Percentiles rank a stretch among this genome's conserved stretches.
These are phyloP conservation scores for Cuniculus paca DNA, from an alignment of 2,797 vertebrate species.

Conservation along the genomic window DNA sequence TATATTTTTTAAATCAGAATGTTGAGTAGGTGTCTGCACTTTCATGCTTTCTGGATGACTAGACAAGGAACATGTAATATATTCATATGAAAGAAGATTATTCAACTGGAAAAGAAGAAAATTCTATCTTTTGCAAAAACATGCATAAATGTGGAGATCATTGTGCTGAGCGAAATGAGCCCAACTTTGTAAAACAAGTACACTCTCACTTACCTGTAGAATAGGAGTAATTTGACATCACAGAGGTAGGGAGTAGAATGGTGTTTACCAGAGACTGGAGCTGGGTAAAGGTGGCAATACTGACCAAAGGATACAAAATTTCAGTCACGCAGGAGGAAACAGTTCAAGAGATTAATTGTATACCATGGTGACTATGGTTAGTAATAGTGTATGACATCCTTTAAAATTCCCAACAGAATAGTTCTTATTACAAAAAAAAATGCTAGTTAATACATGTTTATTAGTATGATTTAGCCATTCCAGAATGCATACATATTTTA, in stretches of 20 bases:
- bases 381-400: background rate
- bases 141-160: background rate
- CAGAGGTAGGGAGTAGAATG: background rate
- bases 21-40: background rate
- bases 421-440: background rate
- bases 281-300: background rate
- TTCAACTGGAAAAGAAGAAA: background rate
- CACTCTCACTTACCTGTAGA: background rate
- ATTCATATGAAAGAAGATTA: background rate
- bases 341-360: background rate
- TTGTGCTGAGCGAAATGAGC: background rate
- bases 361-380: background rate
- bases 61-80: background rate
- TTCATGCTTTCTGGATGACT: background rate
- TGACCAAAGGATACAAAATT: background rate
- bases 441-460: background rate
- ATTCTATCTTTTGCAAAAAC: background rate
- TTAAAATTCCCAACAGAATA: background rate
- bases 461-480: background rate
- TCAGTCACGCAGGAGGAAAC: background rate
- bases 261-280: background rate
- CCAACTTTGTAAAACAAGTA: background rate
- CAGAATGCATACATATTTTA: background rate
- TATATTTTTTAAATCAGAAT: background rate
- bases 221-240: background rate